These are phyloP conservation scores for Alectoris magna DNA, from an alignment of 2,797 vertebrate genomes.

Conservation along the genomic window DNA sequence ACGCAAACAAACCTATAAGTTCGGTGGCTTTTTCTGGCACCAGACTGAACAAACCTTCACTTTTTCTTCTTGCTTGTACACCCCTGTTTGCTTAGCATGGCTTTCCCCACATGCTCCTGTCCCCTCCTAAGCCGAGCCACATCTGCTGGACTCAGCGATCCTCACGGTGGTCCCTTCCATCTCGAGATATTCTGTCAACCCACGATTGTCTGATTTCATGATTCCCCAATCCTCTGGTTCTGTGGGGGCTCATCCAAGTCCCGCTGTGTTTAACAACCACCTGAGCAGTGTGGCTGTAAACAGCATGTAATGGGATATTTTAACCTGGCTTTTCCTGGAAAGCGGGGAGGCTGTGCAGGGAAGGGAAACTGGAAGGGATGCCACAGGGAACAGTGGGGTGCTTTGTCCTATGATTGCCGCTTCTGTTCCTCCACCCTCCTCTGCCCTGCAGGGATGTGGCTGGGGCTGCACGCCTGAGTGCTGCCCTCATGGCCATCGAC, in stretches of 20 bases:
- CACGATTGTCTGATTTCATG: no score
- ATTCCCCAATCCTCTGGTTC: no score
- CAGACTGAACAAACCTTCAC: not conserved
- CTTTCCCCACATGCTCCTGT: not conserved
- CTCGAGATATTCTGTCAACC: no score
- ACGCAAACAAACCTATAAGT: not conserved
- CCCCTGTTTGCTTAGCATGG: not conserved
- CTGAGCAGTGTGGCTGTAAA: not conserved
- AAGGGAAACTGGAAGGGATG: not conserved
- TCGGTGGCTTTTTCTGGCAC: not conserved
- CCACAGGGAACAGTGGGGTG: not conserved
- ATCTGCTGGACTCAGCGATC: not conserved
- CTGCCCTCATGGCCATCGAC: conserved; percentile 71
- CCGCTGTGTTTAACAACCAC: rapidly evolving
- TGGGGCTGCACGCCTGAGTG: not conserved
- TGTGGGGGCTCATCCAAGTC: not conserved
- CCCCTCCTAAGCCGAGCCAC: no score
- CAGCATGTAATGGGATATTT: not conserved
- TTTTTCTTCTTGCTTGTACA: not conserved
- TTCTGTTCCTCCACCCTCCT: not conserved
- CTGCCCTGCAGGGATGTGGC: not conserved
- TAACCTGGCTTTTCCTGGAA: not conserved
- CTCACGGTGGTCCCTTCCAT: no score
- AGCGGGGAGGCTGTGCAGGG: not conserved
- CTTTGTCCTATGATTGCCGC: not conserved